These are phyloP conservation scores for Crocallis elinguaria DNA, from an alignment of 2,888 invertebrate genomes.

Conservation along the genomic window DNA sequence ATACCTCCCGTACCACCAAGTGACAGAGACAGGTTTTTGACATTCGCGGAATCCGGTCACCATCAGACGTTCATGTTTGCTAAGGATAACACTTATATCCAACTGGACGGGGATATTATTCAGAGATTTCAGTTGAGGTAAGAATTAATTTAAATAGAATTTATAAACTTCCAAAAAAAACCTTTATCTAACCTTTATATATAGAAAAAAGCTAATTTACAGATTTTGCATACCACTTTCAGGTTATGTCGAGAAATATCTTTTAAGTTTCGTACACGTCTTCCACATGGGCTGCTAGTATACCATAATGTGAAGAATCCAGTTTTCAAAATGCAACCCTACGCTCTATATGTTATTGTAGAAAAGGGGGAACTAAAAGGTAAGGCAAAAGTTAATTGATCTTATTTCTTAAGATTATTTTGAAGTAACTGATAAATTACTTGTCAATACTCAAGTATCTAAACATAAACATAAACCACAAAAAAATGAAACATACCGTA, in stretches of 20 bases:
- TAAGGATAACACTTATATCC: slow-evolving; percentile 95
- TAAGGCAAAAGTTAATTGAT: too few species aligned
- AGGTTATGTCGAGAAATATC: slow-evolving; percentile 95
- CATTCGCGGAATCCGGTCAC: slow-evolving; percentile 93
- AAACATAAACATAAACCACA: too few species aligned
- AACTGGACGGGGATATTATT: slow-evolving; percentile 95
- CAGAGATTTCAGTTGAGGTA: slow-evolving; percentile 95
- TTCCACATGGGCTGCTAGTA: slow-evolving; percentile 94
- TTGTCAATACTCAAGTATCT: too few species aligned
- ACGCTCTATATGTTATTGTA: slow-evolving; percentile 95
- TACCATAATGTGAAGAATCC: slow-evolving; percentile 96
- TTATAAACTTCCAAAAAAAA: too few species aligned
- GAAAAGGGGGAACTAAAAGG: slow-evolving; percentile 95
- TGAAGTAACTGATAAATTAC: too few species aligned
- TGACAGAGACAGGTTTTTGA: slow-evolving; percentile 90
- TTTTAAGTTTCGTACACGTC: slow-evolving; percentile 93
- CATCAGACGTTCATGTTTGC: slow-evolving; percentile 96
- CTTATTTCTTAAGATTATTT: too few species aligned
- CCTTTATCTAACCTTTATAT: too few species aligned
- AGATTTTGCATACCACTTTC: too few species aligned
- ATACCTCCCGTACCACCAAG: slow-evolving; percentile 89
- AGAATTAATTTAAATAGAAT: slow-evolving; percentile 33
- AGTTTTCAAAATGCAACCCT: slow-evolving; percentile 92
- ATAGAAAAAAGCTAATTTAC: too few species aligned
- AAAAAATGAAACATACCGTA: too few species aligned